phyloP scores from a whole-genome alignment of 2,888 invertebrate species.

The Amblyjoppa fuscipennis region DNA sequence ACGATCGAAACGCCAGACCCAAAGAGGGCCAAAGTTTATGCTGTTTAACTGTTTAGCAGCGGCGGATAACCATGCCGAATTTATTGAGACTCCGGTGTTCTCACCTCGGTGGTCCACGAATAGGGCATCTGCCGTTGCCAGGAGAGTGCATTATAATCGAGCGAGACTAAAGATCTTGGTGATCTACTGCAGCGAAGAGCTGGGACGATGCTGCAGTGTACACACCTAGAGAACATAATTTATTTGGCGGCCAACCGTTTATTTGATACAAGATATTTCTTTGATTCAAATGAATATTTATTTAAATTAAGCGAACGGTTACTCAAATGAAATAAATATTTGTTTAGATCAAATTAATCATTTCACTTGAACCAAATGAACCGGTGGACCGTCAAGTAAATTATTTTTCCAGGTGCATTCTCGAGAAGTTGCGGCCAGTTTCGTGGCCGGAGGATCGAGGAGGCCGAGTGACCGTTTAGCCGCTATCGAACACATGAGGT shows the following conservation, averaged over 20 bases:
- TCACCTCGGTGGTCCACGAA: slow-evolving; percentile 73
- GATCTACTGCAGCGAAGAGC: slow-evolving; percentile 42
- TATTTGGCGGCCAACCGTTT: too few relatives aligned
- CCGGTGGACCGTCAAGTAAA: too few relatives aligned
- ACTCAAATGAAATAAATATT: too few relatives aligned
- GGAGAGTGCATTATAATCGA: slow-evolving; percentile 56
- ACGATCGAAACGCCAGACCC: slow-evolving; percentile 36
- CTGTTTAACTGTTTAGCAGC: slow-evolving; percentile 71
- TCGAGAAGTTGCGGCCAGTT: not conserved
- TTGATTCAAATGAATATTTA: too few relatives aligned
- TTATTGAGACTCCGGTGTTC: slow-evolving; percentile 74
- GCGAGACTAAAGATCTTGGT: slow-evolving; percentile 63
- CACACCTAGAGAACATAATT: too few relatives aligned
- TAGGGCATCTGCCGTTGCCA: slow-evolving; percentile 52
- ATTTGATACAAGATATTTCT: too few relatives aligned
- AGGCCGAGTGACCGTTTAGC: slow-evolving; percentile 36
- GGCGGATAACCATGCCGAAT: slow-evolving; percentile 78
- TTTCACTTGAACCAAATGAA: too few relatives aligned
- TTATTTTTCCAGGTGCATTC: not conserved
- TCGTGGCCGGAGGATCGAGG: slow-evolving; percentile 3
- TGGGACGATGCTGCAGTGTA: not conserved
- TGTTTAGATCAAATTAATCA: too few relatives aligned
- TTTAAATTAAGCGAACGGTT: too few relatives aligned
- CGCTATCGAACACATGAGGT: slow-evolving; percentile 13
- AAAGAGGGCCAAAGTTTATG: slow-evolving; percentile 54